Percentiles rank a stretch among this genome's conserved stretches.
Conservation (phyloP, 2,888 invertebrate species). For the Sarcophaga carnaria region DNA sequence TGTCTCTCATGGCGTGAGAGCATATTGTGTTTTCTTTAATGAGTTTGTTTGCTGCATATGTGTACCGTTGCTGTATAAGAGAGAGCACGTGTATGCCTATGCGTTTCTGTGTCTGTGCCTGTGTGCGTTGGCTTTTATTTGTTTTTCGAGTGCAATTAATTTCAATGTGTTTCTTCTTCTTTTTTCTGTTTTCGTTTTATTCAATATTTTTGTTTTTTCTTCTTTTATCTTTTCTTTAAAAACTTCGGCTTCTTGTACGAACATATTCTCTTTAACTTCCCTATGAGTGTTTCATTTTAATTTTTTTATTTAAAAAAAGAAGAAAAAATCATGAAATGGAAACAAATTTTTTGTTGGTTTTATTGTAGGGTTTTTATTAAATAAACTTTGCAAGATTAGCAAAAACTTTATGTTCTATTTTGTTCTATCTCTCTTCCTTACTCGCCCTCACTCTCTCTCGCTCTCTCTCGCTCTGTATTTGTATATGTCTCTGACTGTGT, state of each 20-base stretch:
- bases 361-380: slow-evolving; percentile 67
- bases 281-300: slow-evolving; percentile 31
- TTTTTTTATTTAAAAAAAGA: slow-evolving; percentile 24
- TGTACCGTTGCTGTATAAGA: slow-evolving; percentile 30
- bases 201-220: slow-evolving; percentile 34
- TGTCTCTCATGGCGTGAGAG: slow-evolving; percentile 32
- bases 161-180: slow-evolving; percentile 48
- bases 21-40: slow-evolving; percentile 63
- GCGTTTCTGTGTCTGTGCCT: background rate
- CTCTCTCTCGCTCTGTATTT: no score
- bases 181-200: slow-evolving; percentile 4
- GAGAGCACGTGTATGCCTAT: background rate
- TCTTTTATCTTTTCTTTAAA: slow-evolving; percentile 48
- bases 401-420: slow-evolving; percentile 46
- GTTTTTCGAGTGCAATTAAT: slow-evolving; percentile 65
- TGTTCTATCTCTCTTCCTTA: slow-evolving; percentile 21
- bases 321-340: no score
- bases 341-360: slow-evolving; percentile 51
- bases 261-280: slow-evolving; percentile 3
- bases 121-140: slow-evolving; percentile 31
- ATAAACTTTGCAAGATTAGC: slow-evolving; percentile 67
- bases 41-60: slow-evolving; percentile 66
- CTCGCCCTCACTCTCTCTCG: background rate
- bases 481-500: background rate
- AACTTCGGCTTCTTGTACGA: slow-evolving; percentile 22